phyloP scores from a whole-genome alignment of 2,797 vertebrate genomes.

The Syndactyla subalaris region DNA sequence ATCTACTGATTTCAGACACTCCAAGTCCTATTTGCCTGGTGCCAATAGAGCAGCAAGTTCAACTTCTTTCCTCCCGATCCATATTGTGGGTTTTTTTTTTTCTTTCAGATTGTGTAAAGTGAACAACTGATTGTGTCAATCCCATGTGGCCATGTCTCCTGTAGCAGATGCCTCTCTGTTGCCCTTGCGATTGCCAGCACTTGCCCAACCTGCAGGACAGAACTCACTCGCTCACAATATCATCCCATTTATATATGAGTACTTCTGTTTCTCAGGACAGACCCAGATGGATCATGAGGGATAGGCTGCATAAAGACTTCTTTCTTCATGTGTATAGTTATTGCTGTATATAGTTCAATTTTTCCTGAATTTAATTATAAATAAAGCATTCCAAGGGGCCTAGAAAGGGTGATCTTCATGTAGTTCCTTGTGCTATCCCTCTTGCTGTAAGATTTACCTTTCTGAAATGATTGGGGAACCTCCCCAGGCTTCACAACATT shows the following conservation, averaged over 20 bases:
- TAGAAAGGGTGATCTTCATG: neutral
- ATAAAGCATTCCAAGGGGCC: neutral
- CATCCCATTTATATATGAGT: neutral
- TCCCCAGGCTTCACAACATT: neutral
- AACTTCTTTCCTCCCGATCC: neutral
- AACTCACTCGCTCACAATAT: neutral
- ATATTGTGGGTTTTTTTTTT: neutral
- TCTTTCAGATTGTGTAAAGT: neutral
- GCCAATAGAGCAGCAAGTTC: neutral
- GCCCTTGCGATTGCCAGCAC: fast-evolving
- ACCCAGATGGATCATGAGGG: neutral
- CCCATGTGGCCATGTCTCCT: neutral
- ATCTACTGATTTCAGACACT: neutral
- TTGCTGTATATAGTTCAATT: neutral
- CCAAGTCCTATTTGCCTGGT: neutral
- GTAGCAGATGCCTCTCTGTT: fast-evolving
- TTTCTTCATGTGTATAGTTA: neutral
- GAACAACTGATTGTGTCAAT: neutral
- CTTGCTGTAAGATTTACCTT: neutral
- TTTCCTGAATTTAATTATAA: neutral
- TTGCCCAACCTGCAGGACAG: neutral
- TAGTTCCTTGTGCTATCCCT: neutral
- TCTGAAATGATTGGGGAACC: neutral
- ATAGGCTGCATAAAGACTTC: fast-evolving
- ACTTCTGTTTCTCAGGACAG: neutral